A percentile compares a stretch with the other conserved stretches of the same genome.
phyloP scores from a whole-genome alignment of 2,888 invertebrate genomes.

The Drosophila limbata region DNA sequence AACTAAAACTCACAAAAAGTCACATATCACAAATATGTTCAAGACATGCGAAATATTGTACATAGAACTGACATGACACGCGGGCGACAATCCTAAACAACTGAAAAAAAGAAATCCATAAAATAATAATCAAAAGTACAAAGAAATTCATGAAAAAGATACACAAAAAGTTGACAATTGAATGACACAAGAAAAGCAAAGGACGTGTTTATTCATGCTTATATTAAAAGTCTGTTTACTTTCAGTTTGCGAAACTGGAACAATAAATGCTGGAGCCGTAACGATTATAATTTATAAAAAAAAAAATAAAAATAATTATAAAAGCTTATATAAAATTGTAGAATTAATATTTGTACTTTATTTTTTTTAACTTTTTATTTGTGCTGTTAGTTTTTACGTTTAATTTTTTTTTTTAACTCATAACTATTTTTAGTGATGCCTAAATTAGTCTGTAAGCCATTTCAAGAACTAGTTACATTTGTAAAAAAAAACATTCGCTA shows the following conservation, averaged over 20 bases:
- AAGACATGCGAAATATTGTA: constrained; percentile 25
- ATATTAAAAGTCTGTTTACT: neutral
- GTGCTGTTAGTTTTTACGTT: no score
- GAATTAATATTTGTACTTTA: no score
- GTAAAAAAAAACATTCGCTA: neutral
- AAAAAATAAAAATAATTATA: no score
- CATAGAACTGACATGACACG: constrained; percentile 68
- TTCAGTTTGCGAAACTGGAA: no score
- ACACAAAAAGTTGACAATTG: constrained; percentile 45
- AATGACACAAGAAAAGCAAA: constrained; percentile 2
- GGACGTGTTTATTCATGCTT: neutral
- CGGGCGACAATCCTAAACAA: constrained; percentile 24
- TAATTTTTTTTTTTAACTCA: neutral
- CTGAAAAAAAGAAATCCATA: constrained; percentile 14
- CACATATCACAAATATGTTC: constrained; percentile 41
- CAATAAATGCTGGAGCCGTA: neutral
- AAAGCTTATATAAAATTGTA: no score
- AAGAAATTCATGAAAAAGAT: constrained; percentile 1
- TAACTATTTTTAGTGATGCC: neutral
- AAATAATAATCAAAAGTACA: constrained; percentile 27
- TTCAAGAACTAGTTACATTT: constrained; percentile 1
- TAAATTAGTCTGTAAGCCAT: neutral
- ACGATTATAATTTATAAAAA: no score
- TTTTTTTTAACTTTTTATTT: no score
- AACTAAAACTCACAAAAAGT: constrained; percentile 30